Evolutionary conservation across 2,113 vertebrate species (phyloP), one percentile per base, ranked within the genome.

Genomic region (Pogonocichla stellata): DNA sequence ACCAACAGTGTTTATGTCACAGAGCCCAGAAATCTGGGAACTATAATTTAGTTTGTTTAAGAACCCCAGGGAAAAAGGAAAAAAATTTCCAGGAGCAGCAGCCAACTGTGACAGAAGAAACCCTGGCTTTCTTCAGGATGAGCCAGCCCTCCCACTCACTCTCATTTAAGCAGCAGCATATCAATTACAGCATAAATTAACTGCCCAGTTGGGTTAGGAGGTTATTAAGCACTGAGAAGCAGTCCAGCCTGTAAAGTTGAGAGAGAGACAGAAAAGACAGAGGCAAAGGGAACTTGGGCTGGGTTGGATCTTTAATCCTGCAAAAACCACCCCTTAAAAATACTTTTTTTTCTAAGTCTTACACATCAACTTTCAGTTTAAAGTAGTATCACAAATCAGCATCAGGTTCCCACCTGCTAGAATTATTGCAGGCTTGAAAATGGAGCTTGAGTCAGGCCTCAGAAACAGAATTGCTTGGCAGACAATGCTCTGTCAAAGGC

Each of bases 261-360:
- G 38, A 66, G 26, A 62, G 26, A 62, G n/a, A 36, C 13, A 54
- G n/a, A 58, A 70, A 42, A 22, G 38, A 40, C 6, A 54, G 24
- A 72, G 28, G 22, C 7, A 47, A 71, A 83, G 14, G 14, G n/a
- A 81, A 36, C 13, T 33, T 8, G 6, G n/a, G 14, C 36, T 79
- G 36, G 10, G 14, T 10, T 57, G 36, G 12, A 22, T 47, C 9
- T 54, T 51, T 40, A 79, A 12, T 0, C 4, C 22, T 70, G 53
- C 54, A 83, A 96, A 95, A 92, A 87, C 80, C 16, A 33, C 64
- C 5, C 31, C n/a, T 62, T 57, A 57, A 57, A 84, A 94, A 94
- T 51, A 72, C n/a, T 42, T 12, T 43, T 12, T 43, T 77, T 78
- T 24, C 33, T 10, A 42, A n/a, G 19, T 10, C 23, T 65, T 58